Evolutionary conservation across 92 coral and sea anemone genomes (phyloP), one percentile per base, ranked within the genome.

Genomic region (Parazoanthus swiftii): DNA sequence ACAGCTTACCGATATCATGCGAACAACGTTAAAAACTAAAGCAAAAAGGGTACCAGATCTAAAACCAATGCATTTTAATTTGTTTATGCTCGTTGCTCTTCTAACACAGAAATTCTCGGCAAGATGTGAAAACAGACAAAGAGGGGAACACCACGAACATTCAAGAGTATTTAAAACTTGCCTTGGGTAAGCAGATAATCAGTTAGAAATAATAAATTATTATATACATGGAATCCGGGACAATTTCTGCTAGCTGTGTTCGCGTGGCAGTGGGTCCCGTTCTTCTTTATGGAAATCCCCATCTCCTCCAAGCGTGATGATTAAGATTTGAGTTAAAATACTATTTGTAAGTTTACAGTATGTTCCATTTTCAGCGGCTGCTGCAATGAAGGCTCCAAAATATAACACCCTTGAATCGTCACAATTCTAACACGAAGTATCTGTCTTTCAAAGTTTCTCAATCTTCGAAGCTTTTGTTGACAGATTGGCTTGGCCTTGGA

Each of bases 401-500:
- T 13, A 74, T 23, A 29, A 74, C 46, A n/a, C 46, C 51, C 23
- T 76, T 76, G 4, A 63, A 63, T 3, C 80, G 63, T 63, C 51
- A 20, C 25, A 36, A 37, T 63, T 11, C 36, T 56, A 54, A 59
- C 44, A 63, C 38, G 73, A 58, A 58, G 74, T 37, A 39, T 81
- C 74, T 63, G 20, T 16, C 56, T 25, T 81, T 6, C 74, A 76
- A 76, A 76, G 48, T 76, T 36, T 66, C 71, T 63, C 71, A 81
- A 59, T 80, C 85, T 54, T 80, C 85, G 38, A 80, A 81, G 46
- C 72, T 63, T 81, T 16, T 36, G 85, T 21, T 81, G 85, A 56
- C 85, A 81, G 74, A 56, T 54, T 20, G 18, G 16, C 16, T 48
- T 51, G 26, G 51, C 9, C 2, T 63, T 63, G 70, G 70, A 63